Conservation (phyloP, 2,888 invertebrate genomes). For the Drosophila antonietae region DNA sequence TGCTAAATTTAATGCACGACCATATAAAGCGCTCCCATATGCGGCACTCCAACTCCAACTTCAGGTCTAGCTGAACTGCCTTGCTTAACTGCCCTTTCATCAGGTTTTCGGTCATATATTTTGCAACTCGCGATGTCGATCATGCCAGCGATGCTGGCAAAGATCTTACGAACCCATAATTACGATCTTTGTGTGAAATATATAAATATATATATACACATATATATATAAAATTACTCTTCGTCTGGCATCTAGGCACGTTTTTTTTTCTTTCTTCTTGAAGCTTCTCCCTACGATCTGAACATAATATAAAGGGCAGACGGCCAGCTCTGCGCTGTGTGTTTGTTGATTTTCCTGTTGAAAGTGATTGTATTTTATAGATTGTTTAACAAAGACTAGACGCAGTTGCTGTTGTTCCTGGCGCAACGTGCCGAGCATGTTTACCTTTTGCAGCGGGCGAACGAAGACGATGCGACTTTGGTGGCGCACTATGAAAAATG, state of each 20-base stretch:
- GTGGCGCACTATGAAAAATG: conserved; percentile 22
- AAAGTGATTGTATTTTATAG: conserved; percentile 70
- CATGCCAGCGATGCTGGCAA: conserved; percentile 57
- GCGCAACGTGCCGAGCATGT: conserved; percentile 49
- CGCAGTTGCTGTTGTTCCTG: conserved; percentile 31
- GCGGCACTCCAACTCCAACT: conserved; percentile 26
- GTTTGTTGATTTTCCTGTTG: conserved; percentile 55
- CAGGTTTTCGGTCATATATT: conserved; percentile 51
- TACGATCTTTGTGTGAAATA: conserved; percentile 52
- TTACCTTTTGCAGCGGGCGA: conserved; percentile 34
- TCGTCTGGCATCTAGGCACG: conserved; percentile 49
- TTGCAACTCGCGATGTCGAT: conserved; percentile 61
- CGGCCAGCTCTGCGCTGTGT: conserved; percentile 21
- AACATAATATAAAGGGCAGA: conserved; percentile 71
- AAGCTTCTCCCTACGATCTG: conserved; percentile 33
- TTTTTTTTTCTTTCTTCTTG: background rate
- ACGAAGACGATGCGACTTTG: conserved; percentile 33
- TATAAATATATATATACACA: conserved; percentile 21
- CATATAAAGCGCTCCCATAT: conserved; percentile 51
- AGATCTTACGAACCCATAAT: conserved; percentile 69
- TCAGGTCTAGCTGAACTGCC: conserved; percentile 12
- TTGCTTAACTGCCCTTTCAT: conserved; percentile 63
- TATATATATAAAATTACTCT: conserved; percentile 14
- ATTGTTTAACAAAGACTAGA: conserved; percentile 52
- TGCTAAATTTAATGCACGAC: conserved; percentile 73